A percentile compares a stretch with the other conserved stretches of the same genome.
Evolutionary conservation across 2,888 invertebrate genomes (phyloP).

Genomic region (Drosophila niveifrons): DNA sequence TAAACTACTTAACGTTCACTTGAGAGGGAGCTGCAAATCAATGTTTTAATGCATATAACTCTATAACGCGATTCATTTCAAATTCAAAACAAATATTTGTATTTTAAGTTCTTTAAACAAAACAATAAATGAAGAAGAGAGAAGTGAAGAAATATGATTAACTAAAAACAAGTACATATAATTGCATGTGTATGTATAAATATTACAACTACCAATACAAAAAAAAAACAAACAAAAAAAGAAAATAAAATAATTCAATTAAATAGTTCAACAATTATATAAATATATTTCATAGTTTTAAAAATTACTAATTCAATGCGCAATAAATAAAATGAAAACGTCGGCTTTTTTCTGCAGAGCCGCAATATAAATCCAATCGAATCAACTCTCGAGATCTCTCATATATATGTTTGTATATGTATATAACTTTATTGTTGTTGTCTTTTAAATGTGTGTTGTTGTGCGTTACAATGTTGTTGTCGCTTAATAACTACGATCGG

Average conservation of each 20-base stretch:
- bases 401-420: neutral
- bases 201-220: constrained; percentile 51
- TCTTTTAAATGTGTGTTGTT: constrained; percentile 19
- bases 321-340: constrained; percentile 72
- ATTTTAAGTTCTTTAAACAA: constrained; percentile 40
- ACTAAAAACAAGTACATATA: constrained; percentile 8
- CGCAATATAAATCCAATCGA: constrained; percentile 31
- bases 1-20: constrained; percentile 61
- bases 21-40: constrained; percentile 19
- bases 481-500: constrained; percentile 17
- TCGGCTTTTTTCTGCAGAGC: constrained; percentile 56
- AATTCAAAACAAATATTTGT: constrained; percentile 4
- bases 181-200: constrained; percentile 29
- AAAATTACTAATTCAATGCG: constrained; percentile 76
- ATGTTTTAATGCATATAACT: constrained; percentile 26
- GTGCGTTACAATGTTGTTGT: constrained; percentile 28
- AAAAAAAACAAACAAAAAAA: constrained; percentile 9
- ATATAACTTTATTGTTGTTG: constrained; percentile 28
- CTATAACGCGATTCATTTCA: constrained; percentile 22
- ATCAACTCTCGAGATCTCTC: neutral
- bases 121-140: constrained; percentile 13
- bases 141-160: constrained; percentile 11
- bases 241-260: constrained; percentile 54
- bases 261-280: constrained; percentile 75
- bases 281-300: constrained; percentile 72